A percentile compares a stretch with the other conserved stretches of the same genome.
Evolutionary conservation across 2,113 vertebrate genomes (phyloP).

Genomic region (Oncorhynchus masou): DNA sequence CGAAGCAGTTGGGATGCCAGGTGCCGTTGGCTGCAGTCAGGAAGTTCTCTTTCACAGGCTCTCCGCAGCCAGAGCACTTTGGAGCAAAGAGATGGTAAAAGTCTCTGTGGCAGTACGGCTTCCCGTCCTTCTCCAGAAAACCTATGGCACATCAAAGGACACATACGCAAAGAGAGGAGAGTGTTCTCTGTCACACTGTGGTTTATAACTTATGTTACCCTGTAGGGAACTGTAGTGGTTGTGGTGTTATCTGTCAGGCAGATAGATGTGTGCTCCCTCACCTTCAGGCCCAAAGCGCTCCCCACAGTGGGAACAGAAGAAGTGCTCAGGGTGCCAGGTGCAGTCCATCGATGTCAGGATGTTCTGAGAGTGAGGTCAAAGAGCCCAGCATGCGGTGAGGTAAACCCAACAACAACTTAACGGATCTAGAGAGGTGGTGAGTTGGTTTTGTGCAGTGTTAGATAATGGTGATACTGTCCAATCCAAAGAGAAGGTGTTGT

Average conservation of each 20-base stretch:
- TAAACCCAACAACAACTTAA: background rate
- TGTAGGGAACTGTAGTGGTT: background rate
- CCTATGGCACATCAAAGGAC: conserved; percentile 62
- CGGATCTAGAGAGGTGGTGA: background rate
- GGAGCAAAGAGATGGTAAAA: conserved; percentile 87
- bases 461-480: background rate
- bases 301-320: conserved; percentile 89
- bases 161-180: background rate
- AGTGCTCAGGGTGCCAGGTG: conserved; percentile 94
- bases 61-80: conserved; percentile 85
- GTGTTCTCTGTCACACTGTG: background rate
- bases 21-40: conserved; percentile 82
- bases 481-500: background rate
- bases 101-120: conserved; percentile 85
- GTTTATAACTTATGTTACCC: background rate
- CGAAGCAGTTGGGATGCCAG: conserved; percentile 92
- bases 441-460: background rate
- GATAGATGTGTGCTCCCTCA: conserved; percentile 41
- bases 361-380: conserved; percentile 68
- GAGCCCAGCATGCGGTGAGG: background rate
- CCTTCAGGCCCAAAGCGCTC: conserved; percentile 81
- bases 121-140: conserved; percentile 81
- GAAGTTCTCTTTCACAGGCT: conserved; percentile 80
- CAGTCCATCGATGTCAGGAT: conserved; percentile 87
- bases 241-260: background rate